phyloP scores from a whole-genome alignment of 1,140 invertebrate species.

The Mercenaria mercenaria region DNA sequence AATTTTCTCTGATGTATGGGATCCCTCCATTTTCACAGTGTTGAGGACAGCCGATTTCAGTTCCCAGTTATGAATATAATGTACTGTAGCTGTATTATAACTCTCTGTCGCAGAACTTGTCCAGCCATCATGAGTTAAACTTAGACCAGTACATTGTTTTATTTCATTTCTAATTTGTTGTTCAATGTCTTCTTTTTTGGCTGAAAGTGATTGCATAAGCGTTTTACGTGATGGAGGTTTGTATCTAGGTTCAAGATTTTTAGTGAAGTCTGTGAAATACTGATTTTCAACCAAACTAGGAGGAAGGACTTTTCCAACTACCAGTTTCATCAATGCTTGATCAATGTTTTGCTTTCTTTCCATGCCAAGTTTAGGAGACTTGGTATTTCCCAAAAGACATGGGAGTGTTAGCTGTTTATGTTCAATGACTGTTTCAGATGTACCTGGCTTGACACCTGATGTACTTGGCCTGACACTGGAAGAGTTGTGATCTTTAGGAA shows the following conservation, averaged over 20 bases:
- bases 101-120: conserved; percentile 18
- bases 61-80: conserved; percentile 33
- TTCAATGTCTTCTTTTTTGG: background rate
- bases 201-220: background rate
- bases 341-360: conserved; percentile 4
- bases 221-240: background rate
- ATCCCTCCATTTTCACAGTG: background rate
- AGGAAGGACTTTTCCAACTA: conserved; percentile 50
- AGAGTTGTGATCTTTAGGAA: background rate
- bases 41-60: background rate
- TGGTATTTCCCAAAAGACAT: too few relatives aligned
- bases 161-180: background rate
- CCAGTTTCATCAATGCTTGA: background rate
- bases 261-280: conserved; percentile 4
- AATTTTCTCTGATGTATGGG: too few relatives aligned
- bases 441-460: background rate
- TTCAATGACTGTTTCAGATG: background rate
- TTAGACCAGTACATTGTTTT: background rate
- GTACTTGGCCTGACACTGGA: background rate
- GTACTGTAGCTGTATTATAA: background rate
- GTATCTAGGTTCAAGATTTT: background rate
- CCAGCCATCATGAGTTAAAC: conserved; percentile 25
- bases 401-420: too few relatives aligned
- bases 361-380: background rate
- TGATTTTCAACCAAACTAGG: conserved; percentile 17